Evolutionary conservation across 2,113 vertebrate species (phyloP).

Genomic region (Labeo rohita): DNA sequence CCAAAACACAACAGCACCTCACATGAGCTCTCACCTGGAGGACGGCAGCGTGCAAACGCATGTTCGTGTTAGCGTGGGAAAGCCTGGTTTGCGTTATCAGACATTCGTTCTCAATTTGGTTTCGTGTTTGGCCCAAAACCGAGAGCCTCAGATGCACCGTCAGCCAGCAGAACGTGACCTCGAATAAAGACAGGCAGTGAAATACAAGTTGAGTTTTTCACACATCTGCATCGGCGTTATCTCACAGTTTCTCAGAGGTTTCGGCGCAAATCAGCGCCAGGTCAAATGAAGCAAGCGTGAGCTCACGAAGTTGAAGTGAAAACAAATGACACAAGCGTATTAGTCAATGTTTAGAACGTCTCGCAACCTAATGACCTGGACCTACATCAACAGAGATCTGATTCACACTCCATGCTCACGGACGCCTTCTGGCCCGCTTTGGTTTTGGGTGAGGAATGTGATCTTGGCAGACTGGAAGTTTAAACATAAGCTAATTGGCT

Average conservation of each 20-base stretch:
- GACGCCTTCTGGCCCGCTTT: conserved; percentile 16
- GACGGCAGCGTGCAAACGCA: neutral
- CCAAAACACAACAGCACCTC: conserved; percentile 8
- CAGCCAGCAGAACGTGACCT: conserved; percentile 1
- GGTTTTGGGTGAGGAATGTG: conserved; percentile 41
- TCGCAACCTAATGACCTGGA: conserved; percentile 6
- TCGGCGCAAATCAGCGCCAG: conserved; percentile 29
- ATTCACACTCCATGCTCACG: neutral
- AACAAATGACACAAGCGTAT: conserved; percentile 43
- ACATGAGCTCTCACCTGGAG: neutral
- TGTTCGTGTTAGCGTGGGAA: neutral
- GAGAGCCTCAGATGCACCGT: neutral
- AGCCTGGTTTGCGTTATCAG: neutral
- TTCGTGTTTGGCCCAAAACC: neutral
- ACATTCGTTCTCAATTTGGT: conserved; percentile 1
- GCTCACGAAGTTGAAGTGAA: conserved; percentile 13
- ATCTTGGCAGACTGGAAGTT: conserved; percentile 22
- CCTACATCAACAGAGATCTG: conserved; percentile 8
- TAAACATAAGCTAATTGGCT: conserved; percentile 12
- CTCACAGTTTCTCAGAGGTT: neutral
- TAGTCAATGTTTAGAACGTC: neutral
- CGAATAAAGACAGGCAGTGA: neutral
- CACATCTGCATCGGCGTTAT: conserved; percentile 17
- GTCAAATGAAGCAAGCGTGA: conserved; percentile 35
- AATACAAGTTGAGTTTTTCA: neutral